Evolutionary conservation across 2,888 invertebrate genomes (phyloP), one percentile per base, ranked within the genome.

Genomic region (Scaptodrosophila latifasciaeformis): DNA sequence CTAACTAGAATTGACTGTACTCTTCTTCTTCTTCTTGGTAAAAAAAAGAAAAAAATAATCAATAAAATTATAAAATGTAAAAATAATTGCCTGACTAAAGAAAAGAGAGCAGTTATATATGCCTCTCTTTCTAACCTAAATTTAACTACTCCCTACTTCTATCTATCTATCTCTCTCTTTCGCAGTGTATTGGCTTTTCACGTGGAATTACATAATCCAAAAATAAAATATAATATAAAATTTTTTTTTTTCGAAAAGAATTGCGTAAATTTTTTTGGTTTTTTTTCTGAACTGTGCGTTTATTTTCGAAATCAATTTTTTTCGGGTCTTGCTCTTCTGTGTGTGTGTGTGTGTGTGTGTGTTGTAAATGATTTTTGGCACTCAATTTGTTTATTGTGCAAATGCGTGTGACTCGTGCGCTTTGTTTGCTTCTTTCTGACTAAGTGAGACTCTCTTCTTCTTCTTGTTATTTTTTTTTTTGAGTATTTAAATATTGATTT

Each of bases 151-250:
- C n/a, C n/a, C n/a, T n/a, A n/a, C n/a, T n/a, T 56, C 17, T 53
- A 35, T 56, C 47, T 43, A 42, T 54, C 39, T 48, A 45, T 53
- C 12, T 49, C 49, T 21, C 24, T 56, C 13, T 37, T 35, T 55
- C 17, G 49, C 40, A 13, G 43, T 61, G 31, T 44, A 51, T 43
- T 59, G 62, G 66, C 49, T 57, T 61, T 69, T 66, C 61, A 68
- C 67, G 61, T 64, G 59, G 49, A 54, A 45, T 70, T 70, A 50
- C 71, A 67, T 70, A 67, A 67, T 70, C 21, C 43, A 19, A 49
- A 45, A 31, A 64, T 51, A 47, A 17, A 52, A n/a, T 13, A 17
- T 17, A 19, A 52, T 13, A 29, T 24, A 31, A 7, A 51, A 59
- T n/a, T n/a, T n/a, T n/a, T n/a, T n/a, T 34, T 34, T 13, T 34